Evolutionary conservation across 1,140 invertebrate genomes (phyloP), one percentile per base, ranked within the genome.

Genomic region (Pseudomyrmex cubaensis): DNA sequence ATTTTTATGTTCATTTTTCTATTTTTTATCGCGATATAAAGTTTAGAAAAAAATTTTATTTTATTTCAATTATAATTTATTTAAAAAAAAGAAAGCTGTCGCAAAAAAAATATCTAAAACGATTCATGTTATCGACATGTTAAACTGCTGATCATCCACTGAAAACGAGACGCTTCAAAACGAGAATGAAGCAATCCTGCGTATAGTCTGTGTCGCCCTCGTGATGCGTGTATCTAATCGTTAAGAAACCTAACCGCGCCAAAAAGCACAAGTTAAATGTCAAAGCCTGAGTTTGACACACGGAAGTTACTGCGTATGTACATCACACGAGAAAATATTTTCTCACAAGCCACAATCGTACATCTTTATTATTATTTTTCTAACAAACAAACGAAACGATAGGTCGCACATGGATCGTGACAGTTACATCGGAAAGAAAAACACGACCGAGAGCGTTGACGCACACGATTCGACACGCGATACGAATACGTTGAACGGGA

Each of bases 201-300:
- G 44, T 70, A 20, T 15, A 59, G 5, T 35, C 22, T 48, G 66
- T 59, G 46, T 80, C 76, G 67, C 66, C 46, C 48, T 44, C 44
- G 44, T 78, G 35, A 35, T 46, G 44, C 64, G 44, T 35, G 54
- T 50, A 48, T 80, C 20, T 35, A 69, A 69, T 69, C 20, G 66
- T 69, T 54, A 54, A 70, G 67, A 54, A 54, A 70, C 13, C 50
- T 50, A 69, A 20, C 17, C 48, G 66, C 46, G 17, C 22, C 50
- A 61, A 78, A 78, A 52, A 78, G 50, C 52, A 70, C 64, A 20
- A n/a, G 44, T 78, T 70, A 57, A 80, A 5, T 50, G 67, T 35
- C 50, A 50, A 80, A 72, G 20, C 54, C 22, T 35, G 25, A 46
- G 54, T 80, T 72, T 72, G 44, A 70, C 56, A 44, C 54, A 35